A percentile compares a stretch with the other conserved stretches of the same genome.
Conservation (phyloP, 2,888 invertebrate species). For the Euplagia quadripunctaria region DNA sequence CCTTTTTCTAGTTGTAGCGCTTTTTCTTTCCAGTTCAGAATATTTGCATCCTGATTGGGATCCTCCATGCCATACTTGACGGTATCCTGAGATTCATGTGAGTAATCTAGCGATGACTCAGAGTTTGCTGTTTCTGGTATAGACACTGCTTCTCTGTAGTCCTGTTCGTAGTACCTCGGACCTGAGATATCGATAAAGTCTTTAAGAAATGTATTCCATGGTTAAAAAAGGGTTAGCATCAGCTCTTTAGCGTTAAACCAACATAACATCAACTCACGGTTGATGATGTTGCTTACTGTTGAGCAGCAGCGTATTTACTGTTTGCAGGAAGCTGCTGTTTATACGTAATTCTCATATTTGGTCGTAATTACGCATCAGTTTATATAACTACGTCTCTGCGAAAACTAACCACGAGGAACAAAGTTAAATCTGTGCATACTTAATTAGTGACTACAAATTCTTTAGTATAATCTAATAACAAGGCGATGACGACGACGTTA, state of each 20-base stretch:
- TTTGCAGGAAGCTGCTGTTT: too few species aligned
- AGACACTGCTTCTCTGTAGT: slow-evolving; percentile 67
- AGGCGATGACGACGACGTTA: too few species aligned
- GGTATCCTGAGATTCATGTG: slow-evolving; percentile 76
- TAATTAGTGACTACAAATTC: too few species aligned
- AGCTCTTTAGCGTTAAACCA: neutral
- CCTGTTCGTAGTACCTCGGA: slow-evolving; percentile 75
- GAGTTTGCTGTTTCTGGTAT: slow-evolving; percentile 72
- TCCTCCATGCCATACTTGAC: slow-evolving; percentile 67
- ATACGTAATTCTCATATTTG: too few species aligned
- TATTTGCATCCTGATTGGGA: slow-evolving; percentile 59
- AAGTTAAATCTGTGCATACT: too few species aligned
- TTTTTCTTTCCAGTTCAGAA: slow-evolving; percentile 86
- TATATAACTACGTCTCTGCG: too few species aligned
- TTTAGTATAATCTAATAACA: too few species aligned
- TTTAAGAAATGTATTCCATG: neutral
- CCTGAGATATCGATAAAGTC: slow-evolving; percentile 46
- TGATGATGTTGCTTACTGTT: too few species aligned
- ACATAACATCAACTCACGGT: neutral
- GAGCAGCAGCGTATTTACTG: too few species aligned
- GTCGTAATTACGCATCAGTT: too few species aligned
- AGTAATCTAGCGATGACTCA: slow-evolving; percentile 79
- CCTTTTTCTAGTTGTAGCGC: slow-evolving; percentile 89
- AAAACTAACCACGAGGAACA: too few species aligned
- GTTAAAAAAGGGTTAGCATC: too few species aligned